phyloP scores from a whole-genome alignment of 2,113 vertebrate species.

The Artemisiospiza belli region DNA sequence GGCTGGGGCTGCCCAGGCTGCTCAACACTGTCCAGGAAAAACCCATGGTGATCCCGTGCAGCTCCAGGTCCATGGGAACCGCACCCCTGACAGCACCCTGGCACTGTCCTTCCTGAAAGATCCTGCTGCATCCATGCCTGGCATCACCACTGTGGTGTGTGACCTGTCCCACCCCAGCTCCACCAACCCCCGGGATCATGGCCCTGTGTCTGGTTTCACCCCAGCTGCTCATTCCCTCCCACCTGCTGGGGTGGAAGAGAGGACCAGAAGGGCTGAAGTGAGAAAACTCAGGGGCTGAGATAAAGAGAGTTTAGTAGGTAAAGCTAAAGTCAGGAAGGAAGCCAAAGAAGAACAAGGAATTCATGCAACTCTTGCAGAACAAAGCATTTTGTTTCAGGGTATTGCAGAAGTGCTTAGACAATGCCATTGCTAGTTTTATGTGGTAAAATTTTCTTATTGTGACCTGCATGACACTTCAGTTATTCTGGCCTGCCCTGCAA shows the following conservation, averaged over 20 bases:
- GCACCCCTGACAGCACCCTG: fast-evolving
- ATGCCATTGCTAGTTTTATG: neutral
- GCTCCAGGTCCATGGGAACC: neutral
- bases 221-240: neutral
- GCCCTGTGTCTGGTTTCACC: neutral
- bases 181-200: fast-evolving
- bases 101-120: neutral
- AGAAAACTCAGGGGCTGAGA: neutral
- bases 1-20: neutral
- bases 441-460: neutral
- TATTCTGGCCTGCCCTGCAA: neutral
- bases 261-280: neutral
- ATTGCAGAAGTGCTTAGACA: neutral
- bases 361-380: neutral
- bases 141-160: neutral
- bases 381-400: neutral
- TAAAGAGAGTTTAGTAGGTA: neutral
- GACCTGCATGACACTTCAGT: neutral
- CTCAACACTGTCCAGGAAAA: fast-evolving
- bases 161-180: neutral
- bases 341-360: neutral
- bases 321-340: neutral
- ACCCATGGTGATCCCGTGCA: neutral
- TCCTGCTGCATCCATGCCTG: neutral
- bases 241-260: fast-evolving